A percentile compares a stretch with the other conserved stretches of the same genome.
Conservation (phyloP, 2,888 invertebrate genomes). For the Strigamia crassipes region DNA sequence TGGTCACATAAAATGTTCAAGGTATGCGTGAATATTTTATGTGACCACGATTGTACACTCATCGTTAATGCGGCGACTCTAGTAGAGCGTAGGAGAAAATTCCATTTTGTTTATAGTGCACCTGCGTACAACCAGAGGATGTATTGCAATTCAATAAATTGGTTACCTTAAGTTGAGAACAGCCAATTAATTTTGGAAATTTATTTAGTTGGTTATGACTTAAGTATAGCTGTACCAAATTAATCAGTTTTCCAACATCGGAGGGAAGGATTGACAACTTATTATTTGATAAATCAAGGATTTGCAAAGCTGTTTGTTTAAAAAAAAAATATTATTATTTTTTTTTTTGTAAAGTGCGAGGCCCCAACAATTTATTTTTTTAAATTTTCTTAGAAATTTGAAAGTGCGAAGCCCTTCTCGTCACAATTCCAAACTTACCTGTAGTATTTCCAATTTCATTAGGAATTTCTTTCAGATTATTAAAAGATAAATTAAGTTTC, state of each 20-base stretch:
- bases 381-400: too few relatives aligned
- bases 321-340: slow-evolving; percentile 24
- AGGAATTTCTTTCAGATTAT: background rate
- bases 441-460: background rate
- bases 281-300: slow-evolving; percentile 76
- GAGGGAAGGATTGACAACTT: slow-evolving; percentile 67
- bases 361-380: too few relatives aligned
- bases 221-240: slow-evolving; percentile 59
- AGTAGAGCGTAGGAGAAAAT: too few relatives aligned
- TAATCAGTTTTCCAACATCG: slow-evolving; percentile 65
- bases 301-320: slow-evolving; percentile 66
- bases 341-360: too few relatives aligned
- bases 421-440: background rate
- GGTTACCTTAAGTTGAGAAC: slow-evolving; percentile 70
- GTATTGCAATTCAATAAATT: too few relatives aligned
- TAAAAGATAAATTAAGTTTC: background rate
- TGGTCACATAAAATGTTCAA: too few relatives aligned
- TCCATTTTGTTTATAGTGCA: too few relatives aligned
- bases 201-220: slow-evolving; percentile 58
- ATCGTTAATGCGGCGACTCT: too few relatives aligned
- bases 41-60: too few relatives aligned
- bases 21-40: too few relatives aligned
- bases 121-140: too few relatives aligned
- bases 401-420: too few relatives aligned
- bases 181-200: slow-evolving; percentile 67